Evolutionary conservation across 1,140 invertebrate genomes (phyloP), one percentile per base, ranked within the genome.

Genomic region (Zophobas atratus): DNA sequence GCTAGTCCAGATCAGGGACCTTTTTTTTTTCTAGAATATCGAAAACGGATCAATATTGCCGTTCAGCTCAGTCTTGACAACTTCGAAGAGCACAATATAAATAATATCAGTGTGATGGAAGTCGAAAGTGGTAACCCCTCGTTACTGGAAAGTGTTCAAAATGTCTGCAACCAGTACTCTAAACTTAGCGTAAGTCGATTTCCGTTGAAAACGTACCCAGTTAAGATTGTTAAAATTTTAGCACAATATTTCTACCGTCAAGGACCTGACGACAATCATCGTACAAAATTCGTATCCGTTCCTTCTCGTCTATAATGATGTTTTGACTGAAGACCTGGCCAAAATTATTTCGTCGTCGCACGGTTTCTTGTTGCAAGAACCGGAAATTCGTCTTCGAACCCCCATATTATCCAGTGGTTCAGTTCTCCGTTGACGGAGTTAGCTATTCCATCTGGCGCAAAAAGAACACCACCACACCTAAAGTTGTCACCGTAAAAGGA

Each of bases 11-110:
- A 20, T 20, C 20, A 20, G 20, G 20, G 20, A 20, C 20, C 20
- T 20, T 20, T 60, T 46, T 75, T 8, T 43, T 67, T 81, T 80
- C 1, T 48, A 85, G 81, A 82, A 81, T 55, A 84, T 86, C 33
- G 84, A 85, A 77, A 80, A 71, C 20, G 80, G 78, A 80, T 86
- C 33, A 84, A 82, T 70, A 63, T 82, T n/a, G 81, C 83, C 41
- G 33, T 86, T 1, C 82, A 85, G 20, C 57, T 85, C 20, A 70
- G 75, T 33, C 35, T 84, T 53, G 63, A 81, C 1, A 85, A 85
- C 55, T 85, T 83, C 39, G 36, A 70, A 2, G 79, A 81, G 6
- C 73, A 81, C 48, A 70, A 76, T 57, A 67, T 79, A 5, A 83
- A 72, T 2, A 84, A 78, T 41, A 77, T 86, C 51, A 78, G 81